phyloP scores from a whole-genome alignment of 2,888 invertebrate genomes.

The Hedychridium roseum region DNA sequence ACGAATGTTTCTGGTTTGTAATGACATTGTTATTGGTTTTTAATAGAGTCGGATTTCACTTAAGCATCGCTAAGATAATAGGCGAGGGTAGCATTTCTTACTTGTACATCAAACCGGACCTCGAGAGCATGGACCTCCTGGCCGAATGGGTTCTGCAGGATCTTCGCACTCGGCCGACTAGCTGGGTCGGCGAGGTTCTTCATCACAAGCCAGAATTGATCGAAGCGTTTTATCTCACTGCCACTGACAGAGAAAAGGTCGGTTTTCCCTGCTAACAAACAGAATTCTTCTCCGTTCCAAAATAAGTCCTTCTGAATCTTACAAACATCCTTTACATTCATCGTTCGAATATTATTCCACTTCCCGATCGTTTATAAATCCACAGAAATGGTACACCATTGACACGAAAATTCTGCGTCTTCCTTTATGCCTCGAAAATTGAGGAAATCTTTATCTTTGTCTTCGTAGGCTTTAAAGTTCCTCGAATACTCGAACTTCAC shows the following conservation, averaged over 20 bases:
- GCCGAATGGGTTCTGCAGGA: conserved; percentile 41
- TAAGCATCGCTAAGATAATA: conserved; percentile 45
- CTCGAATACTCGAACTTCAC: conserved; percentile 53
- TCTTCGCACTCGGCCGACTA: conserved; percentile 36
- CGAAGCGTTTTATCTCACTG: conserved; percentile 53
- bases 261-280: conserved; percentile 6
- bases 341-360: too few species aligned
- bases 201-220: conserved; percentile 42
- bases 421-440: too few species aligned
- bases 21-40: not conserved
- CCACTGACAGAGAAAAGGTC: conserved; percentile 50
- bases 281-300: too few species aligned
- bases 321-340: too few species aligned
- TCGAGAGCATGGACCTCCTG: conserved; percentile 47
- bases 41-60: conserved; percentile 46
- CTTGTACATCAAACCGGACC: conserved; percentile 42
- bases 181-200: conserved; percentile 48
- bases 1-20: too few species aligned
- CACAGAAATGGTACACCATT: too few species aligned
- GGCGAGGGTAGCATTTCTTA: conserved; percentile 45
- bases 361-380: too few species aligned
- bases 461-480: conserved; percentile 44
- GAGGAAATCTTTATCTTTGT: too few species aligned
- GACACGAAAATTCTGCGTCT: too few species aligned
- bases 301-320: too few species aligned